phyloP scores from a whole-genome alignment of 2,797 vertebrate genomes.

The Nyctalus aviator region DNA sequence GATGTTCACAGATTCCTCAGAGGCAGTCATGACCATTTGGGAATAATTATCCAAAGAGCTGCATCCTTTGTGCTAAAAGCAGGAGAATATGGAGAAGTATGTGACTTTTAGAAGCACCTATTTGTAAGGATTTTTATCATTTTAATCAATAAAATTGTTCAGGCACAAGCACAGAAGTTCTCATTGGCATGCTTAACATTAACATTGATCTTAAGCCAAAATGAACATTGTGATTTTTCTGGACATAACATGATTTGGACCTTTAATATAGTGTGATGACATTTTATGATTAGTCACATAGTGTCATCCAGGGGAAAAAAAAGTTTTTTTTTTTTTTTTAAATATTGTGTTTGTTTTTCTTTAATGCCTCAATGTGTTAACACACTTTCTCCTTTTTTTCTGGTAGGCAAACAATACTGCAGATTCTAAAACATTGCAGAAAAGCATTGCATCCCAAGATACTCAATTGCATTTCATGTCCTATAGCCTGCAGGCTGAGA shows the following conservation, averaged over 20 bases:
- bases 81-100: not conserved
- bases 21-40: not conserved
- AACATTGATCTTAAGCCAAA: not conserved
- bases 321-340: not conserved
- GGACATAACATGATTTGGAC: not conserved
- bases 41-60: conserved; percentile 51
- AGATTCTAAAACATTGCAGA: conserved; percentile 71
- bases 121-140: conserved; percentile 43
- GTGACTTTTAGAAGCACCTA: not conserved
- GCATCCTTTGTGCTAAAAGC: conserved; percentile 1
- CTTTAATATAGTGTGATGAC: conserved; percentile 29
- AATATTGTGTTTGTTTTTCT: conserved; percentile 55
- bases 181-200: not conserved
- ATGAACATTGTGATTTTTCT: conserved; percentile 42
- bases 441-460: conserved; percentile 62
- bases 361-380: conserved; percentile 64
- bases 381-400: not conserved
- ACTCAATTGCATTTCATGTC: conserved; percentile 64
- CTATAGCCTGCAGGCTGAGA: conserved; percentile 67
- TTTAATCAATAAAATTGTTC: conserved; percentile 66
- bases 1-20: conserved; percentile 43
- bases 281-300: not conserved
- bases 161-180: not conserved
- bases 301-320: not conserved
- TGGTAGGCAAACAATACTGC: conserved; percentile 63